Evolutionary conservation across 2,113 vertebrate genomes (phyloP).

Genomic region (Campylomormyrus numenius): DNA sequence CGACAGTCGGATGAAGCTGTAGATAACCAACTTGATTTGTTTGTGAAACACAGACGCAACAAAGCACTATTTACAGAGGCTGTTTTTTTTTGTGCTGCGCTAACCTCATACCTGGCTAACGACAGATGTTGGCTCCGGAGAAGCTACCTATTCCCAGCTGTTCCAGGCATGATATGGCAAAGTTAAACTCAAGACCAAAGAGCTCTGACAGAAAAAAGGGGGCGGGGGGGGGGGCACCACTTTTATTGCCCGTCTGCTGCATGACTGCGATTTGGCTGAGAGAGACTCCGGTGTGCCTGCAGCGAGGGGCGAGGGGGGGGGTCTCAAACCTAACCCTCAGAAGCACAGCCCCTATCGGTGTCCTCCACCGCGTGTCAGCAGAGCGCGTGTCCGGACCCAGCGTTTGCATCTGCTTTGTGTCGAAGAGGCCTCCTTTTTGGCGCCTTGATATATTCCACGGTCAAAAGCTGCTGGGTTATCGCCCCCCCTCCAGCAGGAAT

Average conservation of each 20-base stretch:
- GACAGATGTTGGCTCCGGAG: slow-evolving; percentile 1
- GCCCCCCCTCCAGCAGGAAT: background rate
- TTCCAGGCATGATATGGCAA: background rate
- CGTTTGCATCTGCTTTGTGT: background rate
- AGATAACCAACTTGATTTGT: background rate
- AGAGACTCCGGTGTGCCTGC: background rate
- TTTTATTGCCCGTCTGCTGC: background rate
- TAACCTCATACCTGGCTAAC: background rate
- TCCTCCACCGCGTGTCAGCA: background rate
- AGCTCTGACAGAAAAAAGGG: background rate
- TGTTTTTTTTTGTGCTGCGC: background rate
- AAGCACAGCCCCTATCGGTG: background rate
- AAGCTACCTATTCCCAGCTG: background rate
- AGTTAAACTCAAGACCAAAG: background rate
- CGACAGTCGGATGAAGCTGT: background rate
- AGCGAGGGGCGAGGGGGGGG: background rate
- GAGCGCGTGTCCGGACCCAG: background rate
- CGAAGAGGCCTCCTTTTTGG: background rate
- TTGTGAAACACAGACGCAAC: background rate
- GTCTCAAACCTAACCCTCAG: background rate
- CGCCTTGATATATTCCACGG: background rate
- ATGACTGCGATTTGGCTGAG: background rate
- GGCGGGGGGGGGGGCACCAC: background rate
- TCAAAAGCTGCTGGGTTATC: background rate
- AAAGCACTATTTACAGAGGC: background rate